Conservation (phyloP, 2,113 vertebrate genomes). For the Uropsilus gracilis region DNA sequence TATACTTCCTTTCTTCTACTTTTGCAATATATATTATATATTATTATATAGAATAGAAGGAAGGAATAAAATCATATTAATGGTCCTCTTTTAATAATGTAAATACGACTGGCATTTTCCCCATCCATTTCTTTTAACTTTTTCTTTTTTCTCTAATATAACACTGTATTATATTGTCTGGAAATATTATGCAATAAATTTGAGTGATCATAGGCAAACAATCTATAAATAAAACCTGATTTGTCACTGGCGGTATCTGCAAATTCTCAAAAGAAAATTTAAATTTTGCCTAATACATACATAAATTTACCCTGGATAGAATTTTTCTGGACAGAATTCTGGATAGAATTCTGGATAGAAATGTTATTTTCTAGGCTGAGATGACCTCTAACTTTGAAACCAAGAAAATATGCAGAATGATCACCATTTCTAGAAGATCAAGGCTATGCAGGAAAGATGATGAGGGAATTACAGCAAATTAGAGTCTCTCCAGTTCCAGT, state of each 20-base stretch:
- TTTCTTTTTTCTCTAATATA: not conserved
- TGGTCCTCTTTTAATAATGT: not conserved
- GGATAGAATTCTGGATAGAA: not conserved
- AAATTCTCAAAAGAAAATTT: conserved; percentile 20
- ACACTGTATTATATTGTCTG: not conserved
- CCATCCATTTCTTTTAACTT: not conserved
- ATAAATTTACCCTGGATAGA: not conserved
- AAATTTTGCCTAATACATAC: not conserved
- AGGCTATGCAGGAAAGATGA: not conserved
- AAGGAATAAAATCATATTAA: not conserved
- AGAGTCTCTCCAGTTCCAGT: fast-evolving
- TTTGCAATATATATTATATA: no score
- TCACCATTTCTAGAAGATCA: not conserved
- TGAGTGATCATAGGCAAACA: not conserved
- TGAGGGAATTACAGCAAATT: not conserved
- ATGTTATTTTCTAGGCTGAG: not conserved
- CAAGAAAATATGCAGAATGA: not conserved
- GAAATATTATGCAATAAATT: not conserved
- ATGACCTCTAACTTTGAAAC: not conserved
- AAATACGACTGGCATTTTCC: not conserved
- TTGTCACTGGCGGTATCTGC: not conserved
- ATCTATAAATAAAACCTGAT: not conserved
- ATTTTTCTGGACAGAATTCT: not conserved
- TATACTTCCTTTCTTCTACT: no score
- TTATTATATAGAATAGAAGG: not conserved